These are phyloP conservation scores for Distichodus sexfasciatus DNA, from an alignment of 2,797 vertebrate genomes.

Conservation along the genomic window DNA sequence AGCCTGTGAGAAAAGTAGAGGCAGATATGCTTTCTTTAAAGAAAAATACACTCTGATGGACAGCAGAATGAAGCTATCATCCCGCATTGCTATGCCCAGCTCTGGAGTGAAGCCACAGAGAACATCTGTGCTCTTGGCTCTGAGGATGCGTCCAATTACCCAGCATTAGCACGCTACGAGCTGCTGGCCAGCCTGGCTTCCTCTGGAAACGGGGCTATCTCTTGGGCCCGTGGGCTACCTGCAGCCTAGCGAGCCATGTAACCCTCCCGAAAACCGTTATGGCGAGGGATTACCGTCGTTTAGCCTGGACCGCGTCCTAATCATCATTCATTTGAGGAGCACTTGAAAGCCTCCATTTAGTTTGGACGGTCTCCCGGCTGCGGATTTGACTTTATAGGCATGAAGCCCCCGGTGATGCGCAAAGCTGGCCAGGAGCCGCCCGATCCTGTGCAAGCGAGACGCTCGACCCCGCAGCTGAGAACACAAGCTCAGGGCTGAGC, in stretches of 20 bases:
- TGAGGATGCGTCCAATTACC: conserved; percentile 16
- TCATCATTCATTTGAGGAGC: conserved; percentile 20
- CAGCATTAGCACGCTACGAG: conserved; percentile 13
- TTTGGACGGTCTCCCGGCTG: conserved; percentile 13
- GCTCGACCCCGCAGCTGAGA: not conserved
- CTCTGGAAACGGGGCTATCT: not conserved
- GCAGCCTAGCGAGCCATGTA: not conserved
- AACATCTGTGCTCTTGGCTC: conserved; percentile 37
- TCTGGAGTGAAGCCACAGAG: conserved; percentile 4
- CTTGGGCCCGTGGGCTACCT: not conserved
- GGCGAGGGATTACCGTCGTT: not conserved
- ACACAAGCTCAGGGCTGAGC: conserved; percentile 2
- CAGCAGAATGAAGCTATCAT: conserved; percentile 15
- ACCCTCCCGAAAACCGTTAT: not conserved
- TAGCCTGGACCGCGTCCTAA: conserved; percentile 2
- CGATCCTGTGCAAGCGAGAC: not conserved
- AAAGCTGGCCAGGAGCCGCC: not conserved
- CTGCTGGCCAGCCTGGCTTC: not conserved
- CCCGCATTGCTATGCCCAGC: conserved; percentile 12
- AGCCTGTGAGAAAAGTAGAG: not conserved
- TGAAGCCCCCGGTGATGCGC: not conserved
- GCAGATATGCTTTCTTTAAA: not conserved
- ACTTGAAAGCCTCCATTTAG: not conserved
- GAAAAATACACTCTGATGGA: not conserved
- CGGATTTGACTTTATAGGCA: conserved; percentile 1